Base-by-base conservation (phyloP, 2,888 invertebrate species). In the Acholoe squamosa region DNA sequence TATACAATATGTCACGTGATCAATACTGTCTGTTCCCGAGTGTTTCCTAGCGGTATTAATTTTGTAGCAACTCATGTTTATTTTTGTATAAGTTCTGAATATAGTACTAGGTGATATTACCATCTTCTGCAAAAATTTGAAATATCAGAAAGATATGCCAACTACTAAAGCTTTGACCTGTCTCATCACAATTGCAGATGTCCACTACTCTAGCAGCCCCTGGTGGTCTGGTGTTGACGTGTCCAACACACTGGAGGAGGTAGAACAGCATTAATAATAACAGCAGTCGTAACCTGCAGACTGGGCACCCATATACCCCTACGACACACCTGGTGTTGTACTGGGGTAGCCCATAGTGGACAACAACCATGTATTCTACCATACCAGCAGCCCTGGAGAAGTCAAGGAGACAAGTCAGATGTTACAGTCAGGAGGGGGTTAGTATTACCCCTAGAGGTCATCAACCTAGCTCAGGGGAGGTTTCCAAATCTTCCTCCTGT, bases 141-240 rank as follows among this genome's bases (percentile, higher is more conserved):
- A 43, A 43, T n/a, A n/a, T n/a, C n/a, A n/a, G n/a, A 43, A 7
- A 43, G 10, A 3, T 43, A 10, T 43, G 43, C 43, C 43, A 43
- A 43, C 3, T 43, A 43, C 43, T 43, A 43, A 43, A 43, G 61
- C 61, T 61, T 61, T 61, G 61, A 61, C 61, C 61, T 61, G 43
- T 43, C 61, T 61, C 61, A 61, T 61, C 61, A n/a, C 61, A 61
- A 7, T 61, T 61, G 22, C 61, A 61, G 61, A 61, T 61, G 61
- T 61, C 61, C 61, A n/a, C n/a, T 43, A n/a, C 61, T 61, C 43
- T 7, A 43, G 10, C 43, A 43, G 43, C 43, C 43, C 43, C 43
- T 43, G 43, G 43, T 3, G 43, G 3, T 43, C 43, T 43, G 5
- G 5, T 43, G 43, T 43, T 10, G 43, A 43, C 43, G 43, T 43